Evolutionary conservation across 2,113 vertebrate genomes (phyloP).

Genomic region (Hypomesus transpacificus): DNA sequence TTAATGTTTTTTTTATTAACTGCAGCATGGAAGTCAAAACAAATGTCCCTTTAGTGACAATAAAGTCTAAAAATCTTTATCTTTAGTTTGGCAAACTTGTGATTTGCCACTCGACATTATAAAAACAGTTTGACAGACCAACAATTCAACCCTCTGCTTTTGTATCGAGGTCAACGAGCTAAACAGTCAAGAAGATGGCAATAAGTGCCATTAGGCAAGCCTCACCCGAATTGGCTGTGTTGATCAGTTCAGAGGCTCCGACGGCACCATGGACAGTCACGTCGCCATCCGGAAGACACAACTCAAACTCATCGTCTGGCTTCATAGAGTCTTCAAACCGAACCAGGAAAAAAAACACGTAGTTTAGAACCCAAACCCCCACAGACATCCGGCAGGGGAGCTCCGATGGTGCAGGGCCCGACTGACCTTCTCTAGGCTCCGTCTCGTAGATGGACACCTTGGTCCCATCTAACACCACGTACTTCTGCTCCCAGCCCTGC

Average conservation of each 20-base stretch:
- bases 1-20: too few species aligned
- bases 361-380: too few species aligned
- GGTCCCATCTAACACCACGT: constrained; percentile 93
- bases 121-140: too few species aligned
- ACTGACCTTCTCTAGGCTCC: constrained; percentile 92
- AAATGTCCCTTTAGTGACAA: too few species aligned
- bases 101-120: too few species aligned
- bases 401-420: neutral
- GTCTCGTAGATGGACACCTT: constrained; percentile 91
- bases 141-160: too few species aligned
- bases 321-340: constrained; percentile 76
- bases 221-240: constrained; percentile 97
- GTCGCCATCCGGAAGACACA: constrained; percentile 94
- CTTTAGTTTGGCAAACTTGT: too few species aligned
- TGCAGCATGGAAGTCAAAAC: too few species aligned
- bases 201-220: constrained; percentile 16
- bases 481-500: constrained; percentile 97
- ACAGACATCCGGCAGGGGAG: too few species aligned
- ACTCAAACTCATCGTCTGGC: constrained; percentile 93
- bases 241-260: constrained; percentile 93
- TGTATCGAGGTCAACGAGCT: neutral
- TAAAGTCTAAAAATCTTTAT: too few species aligned
- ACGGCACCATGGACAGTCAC: constrained; percentile 96
- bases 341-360: neutral
- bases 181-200: constrained; percentile 5